Percentiles rank a stretch among this genome's conserved stretches.
These are phyloP conservation scores for Bryconaethiops microstoma DNA, from an alignment of 2,797 vertebrate genomes.

Conservation along the genomic window DNA sequence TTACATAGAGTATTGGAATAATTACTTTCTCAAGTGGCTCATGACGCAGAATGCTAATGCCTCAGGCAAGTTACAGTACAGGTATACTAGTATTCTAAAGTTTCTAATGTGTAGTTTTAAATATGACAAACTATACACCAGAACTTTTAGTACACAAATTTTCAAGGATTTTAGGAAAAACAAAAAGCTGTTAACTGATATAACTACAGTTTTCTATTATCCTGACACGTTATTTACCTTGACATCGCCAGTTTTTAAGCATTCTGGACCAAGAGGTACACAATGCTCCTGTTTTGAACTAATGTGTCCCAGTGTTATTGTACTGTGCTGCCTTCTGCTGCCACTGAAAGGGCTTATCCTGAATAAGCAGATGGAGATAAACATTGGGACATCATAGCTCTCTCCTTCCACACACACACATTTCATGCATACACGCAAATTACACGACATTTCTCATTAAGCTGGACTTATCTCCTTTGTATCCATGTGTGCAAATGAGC, in stretches of 20 bases:
- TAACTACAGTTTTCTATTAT: too few species aligned
- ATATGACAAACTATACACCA: not conserved
- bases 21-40: too few species aligned
- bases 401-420: not conserved
- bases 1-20: not conserved
- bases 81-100: too few species aligned
- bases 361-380: slow-evolving; percentile 5
- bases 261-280: not conserved
- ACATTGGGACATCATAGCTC: not conserved
- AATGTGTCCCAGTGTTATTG: not conserved
- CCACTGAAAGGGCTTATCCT: not conserved
- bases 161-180: too few species aligned
- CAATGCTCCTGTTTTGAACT: not conserved
- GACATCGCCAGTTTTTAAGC: too few species aligned
- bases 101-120: too few species aligned
- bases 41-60: not conserved
- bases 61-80: not conserved
- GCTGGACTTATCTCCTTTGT: slow-evolving; percentile 3
- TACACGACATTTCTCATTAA: slow-evolving; percentile 14
- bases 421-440: not conserved
- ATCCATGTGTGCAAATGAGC: slow-evolving; percentile 13
- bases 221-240: too few species aligned
- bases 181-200: too few species aligned
- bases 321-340: not conserved
- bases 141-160: too few species aligned